Conservation (phyloP, 2,888 invertebrate genomes). For the Trissonchulus latispiculum region DNA sequence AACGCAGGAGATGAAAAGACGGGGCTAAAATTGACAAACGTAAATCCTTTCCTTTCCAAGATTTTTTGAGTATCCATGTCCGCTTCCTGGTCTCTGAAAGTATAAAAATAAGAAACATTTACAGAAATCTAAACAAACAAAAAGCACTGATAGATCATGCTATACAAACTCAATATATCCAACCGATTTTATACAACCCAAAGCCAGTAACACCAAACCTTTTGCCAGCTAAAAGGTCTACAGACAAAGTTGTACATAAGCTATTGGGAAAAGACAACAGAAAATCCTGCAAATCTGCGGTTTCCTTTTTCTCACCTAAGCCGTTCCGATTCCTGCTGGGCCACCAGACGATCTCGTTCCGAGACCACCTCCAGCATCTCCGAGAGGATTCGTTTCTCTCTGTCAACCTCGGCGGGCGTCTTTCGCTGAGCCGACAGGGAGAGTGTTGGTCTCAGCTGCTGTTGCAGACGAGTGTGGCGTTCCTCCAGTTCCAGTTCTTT, state of each 20-base stretch:
- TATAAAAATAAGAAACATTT: background rate
- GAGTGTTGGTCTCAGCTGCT: background rate
- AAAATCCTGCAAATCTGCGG: background rate
- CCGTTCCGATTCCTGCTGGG: background rate
- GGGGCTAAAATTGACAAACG: conserved; percentile 1
- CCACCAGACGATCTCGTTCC: background rate
- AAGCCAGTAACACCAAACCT: too few relatives aligned
- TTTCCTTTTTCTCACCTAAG: background rate
- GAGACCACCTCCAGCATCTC: background rate
- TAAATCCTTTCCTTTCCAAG: conserved; percentile 1
- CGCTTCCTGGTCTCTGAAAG: background rate
- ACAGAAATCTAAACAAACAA: too few relatives aligned
- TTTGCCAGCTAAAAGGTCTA: too few relatives aligned
- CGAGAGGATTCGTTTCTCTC: background rate
- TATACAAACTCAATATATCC: too few relatives aligned
- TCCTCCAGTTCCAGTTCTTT: conserved; percentile 16
- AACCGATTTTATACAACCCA: too few relatives aligned
- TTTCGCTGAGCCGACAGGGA: conserved; percentile 1
- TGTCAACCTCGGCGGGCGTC: background rate
- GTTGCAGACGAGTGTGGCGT: conserved; percentile 11
- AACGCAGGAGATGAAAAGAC: too few relatives aligned
- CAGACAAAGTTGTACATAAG: too few relatives aligned
- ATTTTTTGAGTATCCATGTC: background rate
- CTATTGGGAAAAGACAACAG: too few relatives aligned
- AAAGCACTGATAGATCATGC: too few relatives aligned